Percentiles rank a stretch among this genome's conserved stretches.
Conservation (phyloP, 2,888 invertebrate genomes). For the Agonopterix alstromeriana region DNA sequence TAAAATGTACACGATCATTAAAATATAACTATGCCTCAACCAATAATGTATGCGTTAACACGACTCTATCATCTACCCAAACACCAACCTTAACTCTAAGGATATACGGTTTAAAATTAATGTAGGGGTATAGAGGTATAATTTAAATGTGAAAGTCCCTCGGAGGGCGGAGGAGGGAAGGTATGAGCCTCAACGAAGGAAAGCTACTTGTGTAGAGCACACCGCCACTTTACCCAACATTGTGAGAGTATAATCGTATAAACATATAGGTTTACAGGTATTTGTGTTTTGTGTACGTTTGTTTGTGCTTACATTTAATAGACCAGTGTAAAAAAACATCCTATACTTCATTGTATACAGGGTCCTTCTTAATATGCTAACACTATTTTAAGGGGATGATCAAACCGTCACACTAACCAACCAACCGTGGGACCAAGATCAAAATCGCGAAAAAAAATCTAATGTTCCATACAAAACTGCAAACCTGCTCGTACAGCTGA, state of each 20-base stretch:
- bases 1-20: conserved; percentile 3
- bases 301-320: too few species aligned
- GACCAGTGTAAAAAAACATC: too few species aligned
- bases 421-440: too few species aligned
- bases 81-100: not conserved
- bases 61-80: conserved; percentile 10
- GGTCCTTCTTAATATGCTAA: too few species aligned
- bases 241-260: not conserved
- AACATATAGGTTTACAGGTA: not conserved
- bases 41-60: conserved; percentile 35
- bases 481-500: too few species aligned
- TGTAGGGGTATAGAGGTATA: not conserved
- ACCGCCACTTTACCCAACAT: conserved; percentile 7
- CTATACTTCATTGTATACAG: too few species aligned
- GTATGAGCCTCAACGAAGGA: conserved; percentile 5
- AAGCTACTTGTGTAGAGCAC: conserved; percentile 7
- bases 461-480: too few species aligned
- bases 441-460: too few species aligned
- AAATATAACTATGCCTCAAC: conserved; percentile 12
- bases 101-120: not conserved
- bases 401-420: too few species aligned
- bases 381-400: too few species aligned
- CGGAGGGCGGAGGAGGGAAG: conserved; percentile 2
- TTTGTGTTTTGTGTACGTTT: not conserved
- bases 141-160: not conserved